Conservation (phyloP, 2,113 vertebrate species). For the Eupsittula cactorum region DNA sequence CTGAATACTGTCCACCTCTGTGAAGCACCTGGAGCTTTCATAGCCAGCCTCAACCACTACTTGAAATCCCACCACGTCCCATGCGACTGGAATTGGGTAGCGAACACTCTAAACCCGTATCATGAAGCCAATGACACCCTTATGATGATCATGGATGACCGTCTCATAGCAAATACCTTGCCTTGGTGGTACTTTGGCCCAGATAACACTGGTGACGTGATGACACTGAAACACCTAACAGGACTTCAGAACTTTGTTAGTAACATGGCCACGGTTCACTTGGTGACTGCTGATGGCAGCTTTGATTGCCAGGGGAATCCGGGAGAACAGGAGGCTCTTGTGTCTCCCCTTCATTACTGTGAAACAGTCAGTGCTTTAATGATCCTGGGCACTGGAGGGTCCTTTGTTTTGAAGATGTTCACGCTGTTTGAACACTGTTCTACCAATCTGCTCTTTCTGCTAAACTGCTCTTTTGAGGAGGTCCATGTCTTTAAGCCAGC, state of each 20-base stretch:
- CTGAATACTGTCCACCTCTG: slow-evolving; percentile 91
- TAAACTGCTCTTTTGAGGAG: slow-evolving; percentile 87
- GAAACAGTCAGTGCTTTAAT: slow-evolving; percentile 87
- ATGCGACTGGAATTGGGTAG: slow-evolving; percentile 91
- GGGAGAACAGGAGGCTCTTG: slow-evolving; percentile 91
- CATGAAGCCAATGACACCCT: slow-evolving; percentile 88
- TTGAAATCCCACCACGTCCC: slow-evolving; percentile 80
- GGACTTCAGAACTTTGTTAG: slow-evolving; percentile 84
- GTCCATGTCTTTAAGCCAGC: slow-evolving; percentile 92
- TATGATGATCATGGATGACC: slow-evolving; percentile 89
- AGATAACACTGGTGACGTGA: slow-evolving; percentile 92
- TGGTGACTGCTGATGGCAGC: slow-evolving; percentile 96
- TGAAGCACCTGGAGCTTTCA: slow-evolving; percentile 94
- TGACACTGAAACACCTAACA: slow-evolving; percentile 82
- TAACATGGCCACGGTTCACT: slow-evolving; percentile 79
- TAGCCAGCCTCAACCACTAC: slow-evolving; percentile 91
- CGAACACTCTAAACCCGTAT: slow-evolving; percentile 91
- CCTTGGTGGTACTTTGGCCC: slow-evolving; percentile 94
- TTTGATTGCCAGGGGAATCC: slow-evolving; percentile 97
- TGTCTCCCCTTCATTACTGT: slow-evolving; percentile 90
- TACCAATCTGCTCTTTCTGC: slow-evolving; percentile 88
- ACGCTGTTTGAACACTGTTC: slow-evolving; percentile 94
- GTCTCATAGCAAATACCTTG: slow-evolving; percentile 90
- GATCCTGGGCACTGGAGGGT: slow-evolving; percentile 84
- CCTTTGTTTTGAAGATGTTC: slow-evolving; percentile 97